These are phyloP conservation scores for Melieria picta DNA, from an alignment of 2,888 invertebrate genomes.

Conservation along the genomic window DNA sequence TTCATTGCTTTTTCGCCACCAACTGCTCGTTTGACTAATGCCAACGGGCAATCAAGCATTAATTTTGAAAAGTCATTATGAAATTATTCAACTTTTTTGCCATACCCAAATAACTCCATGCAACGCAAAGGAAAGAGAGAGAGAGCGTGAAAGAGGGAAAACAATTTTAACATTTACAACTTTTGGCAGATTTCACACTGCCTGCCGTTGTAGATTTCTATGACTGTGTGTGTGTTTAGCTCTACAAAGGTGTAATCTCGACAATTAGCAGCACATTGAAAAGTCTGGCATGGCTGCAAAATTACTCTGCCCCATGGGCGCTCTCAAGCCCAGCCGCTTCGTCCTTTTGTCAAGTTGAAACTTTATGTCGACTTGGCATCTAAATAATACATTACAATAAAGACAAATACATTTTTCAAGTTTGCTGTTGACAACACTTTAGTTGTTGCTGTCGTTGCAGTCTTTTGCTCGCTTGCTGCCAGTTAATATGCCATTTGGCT, in stretches of 20 bases:
- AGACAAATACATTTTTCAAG: constrained; percentile 5
- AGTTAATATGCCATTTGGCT: constrained; percentile 24
- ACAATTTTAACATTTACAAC: no score
- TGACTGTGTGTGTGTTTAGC: no score
- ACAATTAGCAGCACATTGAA: constrained; percentile 28
- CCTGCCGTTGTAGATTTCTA: background rate
- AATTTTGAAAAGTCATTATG: constrained; percentile 12
- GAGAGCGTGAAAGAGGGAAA: no score
- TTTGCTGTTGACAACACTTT: background rate
- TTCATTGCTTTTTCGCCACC: background rate
- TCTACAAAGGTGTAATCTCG: background rate
- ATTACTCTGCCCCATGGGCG: background rate
- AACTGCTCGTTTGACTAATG: background rate
- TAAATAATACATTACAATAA: background rate
- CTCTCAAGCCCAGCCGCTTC: background rate
- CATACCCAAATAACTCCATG: no score
- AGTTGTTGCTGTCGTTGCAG: background rate
- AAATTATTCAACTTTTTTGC: background rate
- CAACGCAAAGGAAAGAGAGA: no score
- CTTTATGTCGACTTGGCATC: no score
- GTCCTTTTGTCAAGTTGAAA: background rate
- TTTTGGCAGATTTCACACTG: no score
- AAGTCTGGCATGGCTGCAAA: constrained; percentile 8
- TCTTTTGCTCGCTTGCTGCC: constrained; percentile 16
- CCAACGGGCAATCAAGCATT: constrained; percentile 30